These are phyloP conservation scores for Temnothorax unifasciatus DNA, from an alignment of 2,888 invertebrate species.

Conservation along the genomic window DNA sequence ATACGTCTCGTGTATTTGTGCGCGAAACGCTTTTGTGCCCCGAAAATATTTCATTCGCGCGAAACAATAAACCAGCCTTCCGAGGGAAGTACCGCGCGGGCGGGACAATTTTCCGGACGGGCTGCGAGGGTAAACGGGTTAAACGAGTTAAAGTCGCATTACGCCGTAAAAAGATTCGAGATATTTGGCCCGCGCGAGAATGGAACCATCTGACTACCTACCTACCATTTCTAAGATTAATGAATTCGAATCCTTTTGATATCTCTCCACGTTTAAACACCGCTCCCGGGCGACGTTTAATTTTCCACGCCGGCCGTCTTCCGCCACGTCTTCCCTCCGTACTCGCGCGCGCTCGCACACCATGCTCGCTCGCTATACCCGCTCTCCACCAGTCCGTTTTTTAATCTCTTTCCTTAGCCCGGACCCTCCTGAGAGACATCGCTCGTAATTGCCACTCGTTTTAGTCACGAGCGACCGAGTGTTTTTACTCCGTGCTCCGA, in stretches of 20 bases:
- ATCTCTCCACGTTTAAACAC: slow-evolving; percentile 53
- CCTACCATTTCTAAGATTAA: slow-evolving; percentile 57
- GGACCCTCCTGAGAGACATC: slow-evolving; percentile 47
- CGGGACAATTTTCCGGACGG: slow-evolving; percentile 50
- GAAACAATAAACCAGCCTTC: slow-evolving; percentile 12
- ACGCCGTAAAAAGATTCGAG: slow-evolving; percentile 55
- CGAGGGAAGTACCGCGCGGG: not conserved
- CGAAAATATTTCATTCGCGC: not conserved
- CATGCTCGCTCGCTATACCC: slow-evolving; percentile 17
- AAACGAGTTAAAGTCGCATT: slow-evolving; percentile 57
- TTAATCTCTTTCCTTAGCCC: slow-evolving; percentile 55
- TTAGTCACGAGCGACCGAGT: slow-evolving; percentile 62
- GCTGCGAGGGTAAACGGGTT: slow-evolving; percentile 52
- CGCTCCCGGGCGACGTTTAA: slow-evolving; percentile 55
- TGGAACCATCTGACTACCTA: slow-evolving; percentile 50
- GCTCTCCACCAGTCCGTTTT: slow-evolving; percentile 45
- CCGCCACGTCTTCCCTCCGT: slow-evolving; percentile 13
- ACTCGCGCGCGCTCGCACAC: not conserved
- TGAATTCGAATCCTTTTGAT: slow-evolving; percentile 59
- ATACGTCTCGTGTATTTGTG: not conserved
- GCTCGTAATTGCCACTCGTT: slow-evolving; percentile 61
- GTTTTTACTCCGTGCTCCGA: slow-evolving; percentile 67
- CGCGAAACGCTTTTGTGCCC: no score
- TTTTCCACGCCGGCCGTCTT: slow-evolving; percentile 46
- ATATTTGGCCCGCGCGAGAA: slow-evolving; percentile 54